Conservation (phyloP, 2,113 vertebrate species). For the Rattus norvegicus region DNA sequence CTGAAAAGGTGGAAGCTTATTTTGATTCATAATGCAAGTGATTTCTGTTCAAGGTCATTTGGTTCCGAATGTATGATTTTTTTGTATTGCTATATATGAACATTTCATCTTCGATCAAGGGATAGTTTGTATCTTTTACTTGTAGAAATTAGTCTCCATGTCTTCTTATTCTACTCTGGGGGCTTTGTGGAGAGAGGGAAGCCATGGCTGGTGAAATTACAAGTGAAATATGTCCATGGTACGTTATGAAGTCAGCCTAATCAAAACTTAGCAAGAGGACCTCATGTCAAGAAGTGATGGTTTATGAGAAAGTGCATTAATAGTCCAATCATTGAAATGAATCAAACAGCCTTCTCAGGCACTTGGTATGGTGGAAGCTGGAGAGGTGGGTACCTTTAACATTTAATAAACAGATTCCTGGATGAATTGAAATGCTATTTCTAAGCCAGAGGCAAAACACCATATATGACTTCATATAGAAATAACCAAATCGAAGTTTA, state of each 20-base stretch:
- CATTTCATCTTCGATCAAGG: not conserved
- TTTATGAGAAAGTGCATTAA: not conserved
- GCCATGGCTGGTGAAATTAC: not conserved
- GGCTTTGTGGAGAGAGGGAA: not conserved
- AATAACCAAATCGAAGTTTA: not conserved
- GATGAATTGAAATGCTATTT: not conserved
- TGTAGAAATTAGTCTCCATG: not conserved
- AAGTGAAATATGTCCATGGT: not conserved
- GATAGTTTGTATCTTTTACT: not conserved
- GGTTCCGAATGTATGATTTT: not conserved
- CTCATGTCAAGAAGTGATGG: not conserved
- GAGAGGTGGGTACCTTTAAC: not conserved
- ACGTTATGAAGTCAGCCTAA: not conserved
- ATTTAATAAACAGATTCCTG: not conserved
- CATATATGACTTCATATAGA: not conserved
- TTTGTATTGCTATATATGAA: not conserved
- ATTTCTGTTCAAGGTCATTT: not conserved
- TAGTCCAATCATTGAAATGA: not conserved
- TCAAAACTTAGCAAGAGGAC: not conserved
- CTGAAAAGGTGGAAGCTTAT: not conserved
- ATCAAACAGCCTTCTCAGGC: not conserved
- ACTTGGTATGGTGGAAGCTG: not conserved
- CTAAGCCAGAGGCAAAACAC: not conserved
- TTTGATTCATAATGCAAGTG: not conserved
- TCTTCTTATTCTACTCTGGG: not conserved